A percentile compares a stretch with the other conserved stretches of the same genome.
Evolutionary conservation across 2,888 invertebrate genomes (phyloP).

Genomic region (Saturnia pavonia): DNA sequence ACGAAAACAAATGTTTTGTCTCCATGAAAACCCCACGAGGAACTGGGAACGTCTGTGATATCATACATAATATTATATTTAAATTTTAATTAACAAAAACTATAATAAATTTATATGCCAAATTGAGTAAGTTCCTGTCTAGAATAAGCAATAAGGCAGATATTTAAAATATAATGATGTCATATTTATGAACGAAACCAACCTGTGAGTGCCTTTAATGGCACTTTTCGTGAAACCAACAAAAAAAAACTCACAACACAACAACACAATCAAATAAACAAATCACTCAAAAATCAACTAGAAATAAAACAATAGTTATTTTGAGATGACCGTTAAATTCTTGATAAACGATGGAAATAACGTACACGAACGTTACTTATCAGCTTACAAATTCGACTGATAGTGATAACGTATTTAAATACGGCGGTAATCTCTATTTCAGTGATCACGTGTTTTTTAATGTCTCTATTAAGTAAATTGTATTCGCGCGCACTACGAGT

Average conservation of each 20-base stretch:
- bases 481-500: conserved; percentile 15
- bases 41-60: too few relatives aligned
- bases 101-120: not conserved
- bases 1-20: too few relatives aligned
- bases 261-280: conserved; percentile 26
- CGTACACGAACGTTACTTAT: conserved; percentile 8
- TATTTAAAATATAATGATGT: not conserved
- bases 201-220: conserved; percentile 32
- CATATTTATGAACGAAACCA: conserved; percentile 5
- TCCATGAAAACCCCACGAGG: too few relatives aligned
- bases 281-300: conserved; percentile 23
- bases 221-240: conserved; percentile 25
- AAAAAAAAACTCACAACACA: conserved; percentile 13
- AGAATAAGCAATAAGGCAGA: not conserved
- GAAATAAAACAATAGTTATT: conserved; percentile 8
- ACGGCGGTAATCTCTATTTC: conserved; percentile 1
- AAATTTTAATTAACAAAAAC: not conserved
- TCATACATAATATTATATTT: too few relatives aligned
- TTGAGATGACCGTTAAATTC: not conserved
- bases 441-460: conserved; percentile 11
- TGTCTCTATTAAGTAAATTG: not conserved
- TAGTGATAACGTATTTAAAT: conserved; percentile 10
- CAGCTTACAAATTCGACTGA: conserved; percentile 17
- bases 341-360: too few relatives aligned
- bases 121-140: not conserved